phyloP scores from a whole-genome alignment of 2,797 vertebrate genomes.

The Alca torda region DNA sequence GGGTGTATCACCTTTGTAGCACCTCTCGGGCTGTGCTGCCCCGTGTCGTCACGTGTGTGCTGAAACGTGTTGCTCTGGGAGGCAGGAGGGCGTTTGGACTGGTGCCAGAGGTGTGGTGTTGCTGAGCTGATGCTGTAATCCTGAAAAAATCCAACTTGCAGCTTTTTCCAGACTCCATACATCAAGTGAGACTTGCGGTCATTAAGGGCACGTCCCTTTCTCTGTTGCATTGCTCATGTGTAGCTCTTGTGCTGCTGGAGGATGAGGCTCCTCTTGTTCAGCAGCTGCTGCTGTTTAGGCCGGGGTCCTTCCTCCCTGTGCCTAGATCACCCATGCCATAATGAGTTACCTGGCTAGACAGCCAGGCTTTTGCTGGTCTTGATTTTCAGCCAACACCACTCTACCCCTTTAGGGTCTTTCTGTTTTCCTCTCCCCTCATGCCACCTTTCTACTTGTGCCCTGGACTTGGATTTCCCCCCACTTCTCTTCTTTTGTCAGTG shows the following conservation, averaged over 20 bases:
- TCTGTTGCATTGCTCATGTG: background rate
- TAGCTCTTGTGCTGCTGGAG: background rate
- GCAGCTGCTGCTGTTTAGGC: background rate
- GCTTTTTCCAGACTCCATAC: background rate
- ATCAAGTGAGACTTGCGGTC: background rate
- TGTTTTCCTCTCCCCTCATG: background rate
- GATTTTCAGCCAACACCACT: background rate
- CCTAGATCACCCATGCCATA: fast-evolving
- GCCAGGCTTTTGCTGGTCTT: background rate
- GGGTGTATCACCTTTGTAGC: background rate
- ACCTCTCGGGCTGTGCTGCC: fast-evolving
- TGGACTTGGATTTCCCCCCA: background rate
- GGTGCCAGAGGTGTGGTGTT: background rate
- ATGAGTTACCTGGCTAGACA: background rate
- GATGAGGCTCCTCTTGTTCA: background rate
- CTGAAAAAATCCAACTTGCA: background rate
- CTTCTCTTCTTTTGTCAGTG: background rate
- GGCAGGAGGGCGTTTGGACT: background rate
- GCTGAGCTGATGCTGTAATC: background rate
- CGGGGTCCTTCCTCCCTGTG: background rate
- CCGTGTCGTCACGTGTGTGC: background rate
- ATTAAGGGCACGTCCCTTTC: background rate
- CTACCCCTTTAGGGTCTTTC: background rate
- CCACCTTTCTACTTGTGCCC: background rate
- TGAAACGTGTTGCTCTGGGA: fast-evolving